Percentiles rank a stretch among this genome's conserved stretches.
These are phyloP conservation scores for Toxonevra muliebris DNA, from an alignment of 2,888 invertebrate species.

Conservation along the genomic window DNA sequence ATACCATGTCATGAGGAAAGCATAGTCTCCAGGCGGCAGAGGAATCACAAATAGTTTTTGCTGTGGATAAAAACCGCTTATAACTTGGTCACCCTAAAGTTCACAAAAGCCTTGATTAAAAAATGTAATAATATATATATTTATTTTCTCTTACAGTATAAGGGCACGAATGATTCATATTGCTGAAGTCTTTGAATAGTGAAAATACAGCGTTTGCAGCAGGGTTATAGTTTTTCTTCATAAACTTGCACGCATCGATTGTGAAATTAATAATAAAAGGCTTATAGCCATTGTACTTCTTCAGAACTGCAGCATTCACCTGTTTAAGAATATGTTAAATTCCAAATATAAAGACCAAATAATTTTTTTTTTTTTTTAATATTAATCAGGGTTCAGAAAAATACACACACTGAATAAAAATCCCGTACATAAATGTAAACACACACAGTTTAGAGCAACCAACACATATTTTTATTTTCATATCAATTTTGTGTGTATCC, in stretches of 20 bases:
- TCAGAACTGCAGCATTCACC: background rate
- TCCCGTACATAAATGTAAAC: no score
- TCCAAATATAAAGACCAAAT: no score
- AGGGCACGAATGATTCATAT: constrained; percentile 23
- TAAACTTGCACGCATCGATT: background rate
- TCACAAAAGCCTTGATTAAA: background rate
- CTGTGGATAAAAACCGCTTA: constrained; percentile 7
- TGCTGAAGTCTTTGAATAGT: constrained; percentile 10
- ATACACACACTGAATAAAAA: no score
- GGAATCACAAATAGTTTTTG: background rate
- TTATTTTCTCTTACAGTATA: constrained; percentile 6
- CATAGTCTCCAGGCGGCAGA: constrained; percentile 9
- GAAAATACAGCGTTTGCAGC: constrained; percentile 1
- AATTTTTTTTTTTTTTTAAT: no score
- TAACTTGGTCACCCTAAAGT: constrained; percentile 9
- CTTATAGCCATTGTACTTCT: constrained; percentile 18
- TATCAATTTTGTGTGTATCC: no score
- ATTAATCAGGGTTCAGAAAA: no score
- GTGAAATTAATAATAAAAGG: constrained; percentile 14
- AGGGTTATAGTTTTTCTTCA: constrained; percentile 9
- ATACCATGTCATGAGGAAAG: background rate
- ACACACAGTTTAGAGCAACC: no score
- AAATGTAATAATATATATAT: background rate
- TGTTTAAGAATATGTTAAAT: no score
- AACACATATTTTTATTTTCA: no score